Evolutionary conservation across 2,113 vertebrate species (phyloP).

Genomic region (Oriolus oriolus): DNA sequence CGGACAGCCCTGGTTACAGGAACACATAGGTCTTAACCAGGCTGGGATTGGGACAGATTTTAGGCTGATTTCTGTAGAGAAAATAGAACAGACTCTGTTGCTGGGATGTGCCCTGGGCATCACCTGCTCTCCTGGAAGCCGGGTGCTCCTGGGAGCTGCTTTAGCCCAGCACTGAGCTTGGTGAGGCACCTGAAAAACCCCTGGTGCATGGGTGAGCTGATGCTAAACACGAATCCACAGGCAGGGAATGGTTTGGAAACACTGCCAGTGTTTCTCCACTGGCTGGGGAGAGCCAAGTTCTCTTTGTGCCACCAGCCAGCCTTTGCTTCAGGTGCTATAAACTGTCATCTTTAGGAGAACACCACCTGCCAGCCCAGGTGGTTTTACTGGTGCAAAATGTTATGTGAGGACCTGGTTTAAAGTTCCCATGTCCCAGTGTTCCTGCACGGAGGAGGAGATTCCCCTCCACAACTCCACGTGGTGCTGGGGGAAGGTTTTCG

Average conservation of each 20-base stretch:
- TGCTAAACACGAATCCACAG: neutral
- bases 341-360: neutral
- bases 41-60: neutral
- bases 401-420: neutral
- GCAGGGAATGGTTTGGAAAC: neutral
- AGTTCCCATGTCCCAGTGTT: neutral
- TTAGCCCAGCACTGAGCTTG: neutral
- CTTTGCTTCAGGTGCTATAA: neutral
- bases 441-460: neutral
- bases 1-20: accelerated
- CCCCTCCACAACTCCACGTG: accelerated
- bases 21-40: neutral
- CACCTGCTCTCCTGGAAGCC: neutral
- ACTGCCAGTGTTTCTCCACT: neutral
- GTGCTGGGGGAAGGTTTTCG: neutral
- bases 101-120: too few relatives aligned
- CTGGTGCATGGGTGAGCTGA: accelerated
- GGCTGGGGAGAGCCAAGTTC: neutral
- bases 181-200: neutral
- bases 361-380: neutral
- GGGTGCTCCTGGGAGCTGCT: neutral
- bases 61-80: neutral
- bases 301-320: neutral
- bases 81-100: neutral
- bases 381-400: neutral